A percentile compares a stretch with the other conserved stretches of the same genome.
Conservation (phyloP, 2,797 vertebrate genomes). For the Tadarida brasiliensis region DNA sequence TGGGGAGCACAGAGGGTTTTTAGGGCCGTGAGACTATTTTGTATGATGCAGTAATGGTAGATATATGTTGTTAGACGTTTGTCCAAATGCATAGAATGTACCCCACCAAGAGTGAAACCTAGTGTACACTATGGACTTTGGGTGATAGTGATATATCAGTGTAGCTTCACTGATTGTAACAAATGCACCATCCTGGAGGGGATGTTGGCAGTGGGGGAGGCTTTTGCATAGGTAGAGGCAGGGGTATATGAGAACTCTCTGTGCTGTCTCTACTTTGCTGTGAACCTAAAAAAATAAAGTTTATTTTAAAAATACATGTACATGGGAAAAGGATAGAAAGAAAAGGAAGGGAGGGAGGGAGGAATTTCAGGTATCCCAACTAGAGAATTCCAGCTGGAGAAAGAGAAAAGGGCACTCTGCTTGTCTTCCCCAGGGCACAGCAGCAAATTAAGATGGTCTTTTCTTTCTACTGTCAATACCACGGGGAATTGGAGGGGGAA, state of each 20-base stretch:
- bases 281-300: neutral
- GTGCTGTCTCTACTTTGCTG: neutral
- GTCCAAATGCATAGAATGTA: neutral
- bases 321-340: neutral
- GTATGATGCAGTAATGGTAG: neutral
- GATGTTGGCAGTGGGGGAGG: neutral
- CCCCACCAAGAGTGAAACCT: neutral
- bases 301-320: neutral
- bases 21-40: neutral
- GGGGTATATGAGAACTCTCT: neutral
- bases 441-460: neutral
- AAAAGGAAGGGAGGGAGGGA: neutral
- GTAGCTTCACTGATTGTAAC: neutral
- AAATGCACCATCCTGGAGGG: neutral
- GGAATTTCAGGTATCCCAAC: neutral
- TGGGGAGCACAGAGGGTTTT: neutral
- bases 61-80: neutral
- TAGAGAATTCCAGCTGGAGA: neutral
- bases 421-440: neutral
- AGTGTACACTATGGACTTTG: neutral
- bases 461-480: neutral
- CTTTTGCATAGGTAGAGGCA: neutral
- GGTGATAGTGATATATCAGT: neutral
- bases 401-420: neutral
- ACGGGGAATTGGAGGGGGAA: neutral